Base-by-base conservation (phyloP, 2,888 invertebrate species). In the Siphonodentalium dalli region DNA sequence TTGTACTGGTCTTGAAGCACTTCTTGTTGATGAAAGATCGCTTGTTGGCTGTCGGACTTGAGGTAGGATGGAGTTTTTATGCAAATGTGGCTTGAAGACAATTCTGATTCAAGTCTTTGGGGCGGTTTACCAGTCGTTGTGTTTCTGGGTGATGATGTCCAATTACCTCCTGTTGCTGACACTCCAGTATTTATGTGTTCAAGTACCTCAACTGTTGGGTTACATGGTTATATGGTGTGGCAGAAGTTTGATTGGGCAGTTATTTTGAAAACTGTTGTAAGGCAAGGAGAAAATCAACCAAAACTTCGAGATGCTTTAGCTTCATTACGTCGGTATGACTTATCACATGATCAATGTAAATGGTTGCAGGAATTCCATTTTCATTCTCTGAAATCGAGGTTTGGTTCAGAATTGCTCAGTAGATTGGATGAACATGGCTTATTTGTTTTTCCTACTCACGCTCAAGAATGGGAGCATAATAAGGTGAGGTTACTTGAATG, bases 11-110 rank as follows among this genome's bases (percentile, higher is more conserved):
- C 11, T 67, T 23, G 8, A 37, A 4, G 61, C 44, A 11, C 34
- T 67, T 3, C 35, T 67, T 18, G 42, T 63, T 29, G 65, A 65
- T 61, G 65, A 65, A 54, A 33, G 63, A 9, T 65, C 65, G n/a
- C 1, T 59, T 15, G 47, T 56, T 29, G 50, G 60, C 2, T 24
- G 21, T 13, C 46, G 23, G 11, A 56, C 48, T n/a, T 41, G 56
- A 11, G 50, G 53, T 2, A 53, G 46, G 53, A 56, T 56, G 46
- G 55, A 61, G n/a, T 61, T 48, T 40, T 29, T 45, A 28, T 54
- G 46, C 20, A 18, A 37, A 33, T 48, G n/a, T 58, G 61, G 54
- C 8, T 44, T 49, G 27, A 11, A 40, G 18, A 44, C 45, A 28
- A 15, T 15, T 9, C 26, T 6, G 20, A 47, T n/a, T n/a, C n/a